phyloP scores from a whole-genome alignment of 2,797 vertebrate genomes.

The Cryptoprocta ferox region DNA sequence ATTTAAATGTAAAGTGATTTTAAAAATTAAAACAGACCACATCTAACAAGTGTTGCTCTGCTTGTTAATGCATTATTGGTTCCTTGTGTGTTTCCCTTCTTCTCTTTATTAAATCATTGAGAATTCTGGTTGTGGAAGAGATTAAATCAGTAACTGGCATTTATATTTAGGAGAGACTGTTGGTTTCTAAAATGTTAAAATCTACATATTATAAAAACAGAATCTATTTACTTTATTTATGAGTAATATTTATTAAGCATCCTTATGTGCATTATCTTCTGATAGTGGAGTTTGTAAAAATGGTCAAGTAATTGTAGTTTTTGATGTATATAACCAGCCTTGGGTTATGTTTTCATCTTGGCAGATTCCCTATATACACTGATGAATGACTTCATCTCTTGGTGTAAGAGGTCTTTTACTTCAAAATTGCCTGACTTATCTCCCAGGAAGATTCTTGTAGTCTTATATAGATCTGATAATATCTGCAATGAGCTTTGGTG shows the following conservation, averaged over 20 bases:
- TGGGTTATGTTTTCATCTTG: not conserved
- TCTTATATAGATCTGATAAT: not conserved
- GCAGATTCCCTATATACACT: not conserved
- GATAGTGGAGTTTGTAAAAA: not conserved
- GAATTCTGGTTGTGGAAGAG: not conserved
- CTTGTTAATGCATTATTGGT: not conserved
- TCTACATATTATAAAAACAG: not conserved
- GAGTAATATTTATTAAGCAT: not conserved
- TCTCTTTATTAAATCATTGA: not conserved
- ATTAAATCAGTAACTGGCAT: not conserved
- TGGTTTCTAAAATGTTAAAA: not conserved
- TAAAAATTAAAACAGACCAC: not conserved
- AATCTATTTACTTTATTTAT: constrained; percentile 1
- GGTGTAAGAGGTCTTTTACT: not conserved
- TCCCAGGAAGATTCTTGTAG: not conserved
- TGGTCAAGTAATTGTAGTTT: not conserved
- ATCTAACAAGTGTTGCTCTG: not conserved
- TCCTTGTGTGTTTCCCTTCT: not conserved
- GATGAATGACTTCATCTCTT: not conserved
- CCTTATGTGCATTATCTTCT: not conserved
- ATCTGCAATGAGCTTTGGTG: not conserved
- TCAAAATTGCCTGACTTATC: not conserved
- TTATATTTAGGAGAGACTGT: not conserved
- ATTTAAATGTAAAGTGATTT: not conserved
- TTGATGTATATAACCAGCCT: not conserved